Evolutionary conservation across 2,888 invertebrate species (phyloP).

Genomic region (Trimorus sp.): DNA sequence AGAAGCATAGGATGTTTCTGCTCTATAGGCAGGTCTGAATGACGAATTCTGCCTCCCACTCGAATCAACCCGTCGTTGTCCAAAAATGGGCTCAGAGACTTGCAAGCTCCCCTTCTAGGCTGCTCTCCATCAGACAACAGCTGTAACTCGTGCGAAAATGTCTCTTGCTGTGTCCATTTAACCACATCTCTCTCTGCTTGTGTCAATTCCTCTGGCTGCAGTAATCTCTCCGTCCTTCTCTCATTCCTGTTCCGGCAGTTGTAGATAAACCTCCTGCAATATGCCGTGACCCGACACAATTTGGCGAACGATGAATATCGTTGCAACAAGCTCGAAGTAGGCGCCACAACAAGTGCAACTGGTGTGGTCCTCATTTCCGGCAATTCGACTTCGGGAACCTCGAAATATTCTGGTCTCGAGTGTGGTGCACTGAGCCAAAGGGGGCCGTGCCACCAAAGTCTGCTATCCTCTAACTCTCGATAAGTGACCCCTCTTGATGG

Average conservation of each 20-base stretch:
- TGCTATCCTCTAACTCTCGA: too few relatives aligned
- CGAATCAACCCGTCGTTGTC: background rate
- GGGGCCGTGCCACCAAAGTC: background rate
- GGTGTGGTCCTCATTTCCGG: background rate
- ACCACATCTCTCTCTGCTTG: background rate
- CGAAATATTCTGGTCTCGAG: background rate
- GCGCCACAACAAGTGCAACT: background rate
- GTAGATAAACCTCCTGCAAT: conserved; percentile 7
- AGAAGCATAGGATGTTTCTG: conserved; percentile 12
- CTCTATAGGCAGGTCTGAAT: background rate
- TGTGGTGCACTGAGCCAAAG: too few relatives aligned
- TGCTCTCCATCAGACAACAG: background rate
- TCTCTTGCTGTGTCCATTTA: background rate
- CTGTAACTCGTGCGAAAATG: background rate
- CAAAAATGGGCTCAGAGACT: background rate
- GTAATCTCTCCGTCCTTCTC: background rate
- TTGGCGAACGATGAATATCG: conserved; percentile 2
- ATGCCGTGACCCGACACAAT: conserved; percentile 3
- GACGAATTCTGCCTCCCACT: background rate
- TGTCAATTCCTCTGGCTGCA: background rate
- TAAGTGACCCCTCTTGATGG: background rate
- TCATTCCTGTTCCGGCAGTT: background rate
- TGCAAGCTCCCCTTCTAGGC: background rate
- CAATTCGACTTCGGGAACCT: background rate
- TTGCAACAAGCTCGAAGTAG: background rate